Percentiles rank a stretch among this genome's conserved stretches.
Conservation (phyloP, 1,140 invertebrate genomes). For the Drosophila subpulchrella region DNA sequence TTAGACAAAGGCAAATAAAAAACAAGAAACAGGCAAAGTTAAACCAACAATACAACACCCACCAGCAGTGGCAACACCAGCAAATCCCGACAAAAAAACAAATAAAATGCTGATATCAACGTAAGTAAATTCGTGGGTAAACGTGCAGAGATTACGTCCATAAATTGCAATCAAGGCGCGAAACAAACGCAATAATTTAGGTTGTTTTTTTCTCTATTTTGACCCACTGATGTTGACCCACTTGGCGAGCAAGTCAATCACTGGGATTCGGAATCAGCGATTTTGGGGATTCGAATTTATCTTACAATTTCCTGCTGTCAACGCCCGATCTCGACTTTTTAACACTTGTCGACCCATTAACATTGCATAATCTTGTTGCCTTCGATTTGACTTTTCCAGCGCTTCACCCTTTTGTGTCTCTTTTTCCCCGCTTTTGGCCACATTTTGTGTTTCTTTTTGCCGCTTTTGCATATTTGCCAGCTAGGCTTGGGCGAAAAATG, state of each 20-base stretch:
- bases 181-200: slow-evolving; percentile 38
- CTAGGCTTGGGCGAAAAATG: slow-evolving; percentile 50
- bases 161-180: slow-evolving; percentile 63
- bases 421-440: slow-evolving; percentile 34
- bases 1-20: slow-evolving; percentile 55
- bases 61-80: slow-evolving; percentile 27
- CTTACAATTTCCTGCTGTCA: slow-evolving; percentile 64
- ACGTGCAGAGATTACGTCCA: slow-evolving; percentile 40
- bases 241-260: slow-evolving; percentile 46
- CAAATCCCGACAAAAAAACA: slow-evolving; percentile 13
- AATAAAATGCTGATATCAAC: slow-evolving; percentile 77
- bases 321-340: slow-evolving; percentile 52
- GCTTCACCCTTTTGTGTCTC: slow-evolving; percentile 55
- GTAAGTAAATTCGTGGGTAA: slow-evolving; percentile 68
- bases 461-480: slow-evolving; percentile 69
- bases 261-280: neutral
- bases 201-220: slow-evolving; percentile 25
- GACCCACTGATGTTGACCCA: slow-evolving; percentile 78
- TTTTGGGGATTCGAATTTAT: slow-evolving; percentile 15
- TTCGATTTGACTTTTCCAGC: slow-evolving; percentile 70
- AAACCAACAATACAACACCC: slow-evolving; percentile 58
- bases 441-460: slow-evolving; percentile 16
- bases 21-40: slow-evolving; percentile 35
- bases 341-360: slow-evolving; percentile 64
- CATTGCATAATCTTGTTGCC: slow-evolving; percentile 60